These are phyloP conservation scores for Aphelenchoides fujianensis DNA, from an alignment of 1,140 invertebrate genomes.

Conservation along the genomic window DNA sequence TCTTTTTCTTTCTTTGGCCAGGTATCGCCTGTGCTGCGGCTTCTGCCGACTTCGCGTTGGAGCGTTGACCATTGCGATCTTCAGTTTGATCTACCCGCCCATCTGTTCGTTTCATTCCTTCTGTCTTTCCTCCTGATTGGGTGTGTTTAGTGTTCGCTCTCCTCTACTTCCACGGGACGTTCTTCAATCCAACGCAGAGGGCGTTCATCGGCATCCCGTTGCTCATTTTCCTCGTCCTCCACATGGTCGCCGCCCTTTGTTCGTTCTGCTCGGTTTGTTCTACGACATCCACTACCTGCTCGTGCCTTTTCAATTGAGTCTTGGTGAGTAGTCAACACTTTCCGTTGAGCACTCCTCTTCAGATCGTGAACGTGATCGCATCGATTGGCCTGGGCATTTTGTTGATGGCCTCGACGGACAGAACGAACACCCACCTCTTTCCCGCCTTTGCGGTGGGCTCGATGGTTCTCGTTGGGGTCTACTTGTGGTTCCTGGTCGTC, in stretches of 20 bases:
- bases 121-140: too few species aligned
- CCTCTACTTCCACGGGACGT: conserved; percentile 11
- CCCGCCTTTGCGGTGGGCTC: conserved; percentile 33
- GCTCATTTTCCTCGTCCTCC: conserved; percentile 20
- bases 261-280: conserved; percentile 29
- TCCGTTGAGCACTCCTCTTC: too few species aligned
- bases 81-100: conserved; percentile 29
- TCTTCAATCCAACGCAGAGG: conserved; percentile 14
- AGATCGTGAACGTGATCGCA: conserved; percentile 38
- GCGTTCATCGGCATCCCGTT: conserved; percentile 22
- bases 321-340: conserved; percentile 25
- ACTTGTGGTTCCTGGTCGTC: conserved; percentile 42
- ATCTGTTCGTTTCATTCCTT: conserved; percentile 3
- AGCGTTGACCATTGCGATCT: conserved; percentile 28
- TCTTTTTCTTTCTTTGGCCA: conserved; percentile 33
- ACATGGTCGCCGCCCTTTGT: conserved; percentile 30
- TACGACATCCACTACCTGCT: conserved; percentile 27
- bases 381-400: conserved; percentile 33
- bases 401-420: conserved; percentile 33
- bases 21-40: conserved; percentile 36
- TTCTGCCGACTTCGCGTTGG: conserved; percentile 32
- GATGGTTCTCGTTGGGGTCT: conserved; percentile 31
- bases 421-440: conserved; percentile 34
- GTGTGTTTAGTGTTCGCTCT: conserved; percentile 30
- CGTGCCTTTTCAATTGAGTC: conserved; percentile 33